Evolutionary conservation across 2,113 vertebrate genomes (phyloP).

Genomic region (Petrocephalus zakoni): DNA sequence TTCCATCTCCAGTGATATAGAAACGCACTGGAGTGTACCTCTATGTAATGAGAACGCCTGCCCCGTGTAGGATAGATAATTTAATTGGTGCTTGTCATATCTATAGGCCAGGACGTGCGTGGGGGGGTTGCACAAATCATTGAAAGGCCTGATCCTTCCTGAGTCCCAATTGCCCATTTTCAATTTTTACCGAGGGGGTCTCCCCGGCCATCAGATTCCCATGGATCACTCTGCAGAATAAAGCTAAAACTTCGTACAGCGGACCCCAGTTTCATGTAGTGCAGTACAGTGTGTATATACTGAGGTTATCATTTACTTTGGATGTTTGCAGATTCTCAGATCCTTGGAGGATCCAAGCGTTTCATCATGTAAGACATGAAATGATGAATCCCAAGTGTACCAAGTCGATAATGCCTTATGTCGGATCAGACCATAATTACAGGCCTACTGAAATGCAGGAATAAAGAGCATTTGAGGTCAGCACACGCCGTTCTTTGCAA

Average conservation of each 20-base stretch:
- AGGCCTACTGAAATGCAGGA: neutral
- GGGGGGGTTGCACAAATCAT: neutral
- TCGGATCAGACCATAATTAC: neutral
- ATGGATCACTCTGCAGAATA: no score
- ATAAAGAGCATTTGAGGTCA: neutral
- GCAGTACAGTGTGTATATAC: neutral
- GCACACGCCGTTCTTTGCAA: neutral
- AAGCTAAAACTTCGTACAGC: no score
- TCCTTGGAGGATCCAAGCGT: no score
- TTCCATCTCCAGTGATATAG: neutral
- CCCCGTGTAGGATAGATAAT: neutral
- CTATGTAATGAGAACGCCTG: neutral
- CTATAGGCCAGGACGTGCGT: neutral
- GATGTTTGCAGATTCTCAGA: neutral
- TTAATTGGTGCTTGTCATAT: neutral
- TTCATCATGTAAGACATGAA: neutral
- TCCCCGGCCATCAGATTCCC: neutral
- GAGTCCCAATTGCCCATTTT: neutral
- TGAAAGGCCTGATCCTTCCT: neutral
- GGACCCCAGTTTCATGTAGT: neutral
- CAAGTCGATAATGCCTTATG: neutral
- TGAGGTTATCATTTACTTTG: neutral
- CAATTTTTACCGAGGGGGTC: neutral
- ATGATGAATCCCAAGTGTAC: neutral
- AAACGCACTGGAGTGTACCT: neutral